Evolutionary conservation across 2,113 vertebrate genomes (phyloP), one percentile per base, ranked within the genome.

Genomic region (Corapipo altera): DNA sequence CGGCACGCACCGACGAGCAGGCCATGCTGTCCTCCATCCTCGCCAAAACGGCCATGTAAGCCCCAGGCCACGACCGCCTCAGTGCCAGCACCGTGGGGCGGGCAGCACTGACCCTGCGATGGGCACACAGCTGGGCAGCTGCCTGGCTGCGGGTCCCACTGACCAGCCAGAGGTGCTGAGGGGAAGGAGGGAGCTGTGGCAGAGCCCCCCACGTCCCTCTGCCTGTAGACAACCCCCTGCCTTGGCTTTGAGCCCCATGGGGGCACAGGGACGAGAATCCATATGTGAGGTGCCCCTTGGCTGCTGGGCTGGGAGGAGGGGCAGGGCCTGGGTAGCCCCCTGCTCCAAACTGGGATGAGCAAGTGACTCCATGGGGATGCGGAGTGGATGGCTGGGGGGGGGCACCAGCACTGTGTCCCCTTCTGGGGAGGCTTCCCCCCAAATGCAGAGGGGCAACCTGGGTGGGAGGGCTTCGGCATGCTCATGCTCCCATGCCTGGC

Each of bases 1-100:
- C 99, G 0, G 98, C 98, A 2, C 98, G 98, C 69, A 99, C 99
- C 0, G 99, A 99, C 41, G 99, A 99, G 91, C 99, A 99, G 97
- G 99, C 99, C 24, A 97, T 99, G 84, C 98, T 99, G 14, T 98
- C 98, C n/a, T 99, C 98, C 83, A 99, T 99, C 97, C 98, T 99
- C 1, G 98, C 98, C 89, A 99, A 99, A 97, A 99, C 99, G 3
- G 99, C 99, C 94, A 98, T 98, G 99, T 99, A 96, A 98, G 98
- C 78, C 79, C 30, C 3, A 2, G 12, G 22, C 51, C 0, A 2
- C 23, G 15, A 8, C 30, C 23, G 30, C 30, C 19, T 33, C 14
- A 5, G 30, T 23, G 64, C 64, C 22, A 17, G 43, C 43, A 33
- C 21, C 5, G 21, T 4, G 39, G 61, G 61, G 28, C 22, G 14